Conservation (phyloP, 2,888 invertebrate genomes). For the Hypomecis atomaria region DNA sequence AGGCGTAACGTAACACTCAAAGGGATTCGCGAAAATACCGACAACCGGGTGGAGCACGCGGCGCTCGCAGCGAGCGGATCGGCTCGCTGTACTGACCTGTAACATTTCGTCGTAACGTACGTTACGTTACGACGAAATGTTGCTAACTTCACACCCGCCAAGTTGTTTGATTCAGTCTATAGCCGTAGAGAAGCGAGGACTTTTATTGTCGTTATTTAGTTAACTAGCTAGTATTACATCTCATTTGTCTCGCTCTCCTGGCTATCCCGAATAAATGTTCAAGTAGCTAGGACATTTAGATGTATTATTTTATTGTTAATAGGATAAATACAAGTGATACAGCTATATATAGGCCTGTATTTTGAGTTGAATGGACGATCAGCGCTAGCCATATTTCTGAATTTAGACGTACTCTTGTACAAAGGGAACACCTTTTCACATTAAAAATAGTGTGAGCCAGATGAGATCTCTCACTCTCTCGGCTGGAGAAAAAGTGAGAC, state of each 20-base stretch:
- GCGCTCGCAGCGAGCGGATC: no score
- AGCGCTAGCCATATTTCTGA: not conserved
- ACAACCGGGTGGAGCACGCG: no score
- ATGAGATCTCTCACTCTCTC: no score
- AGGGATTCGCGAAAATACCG: no score
- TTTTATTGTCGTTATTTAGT: slow-evolving; percentile 18
- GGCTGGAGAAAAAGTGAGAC: no score
- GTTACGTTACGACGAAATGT: no score
- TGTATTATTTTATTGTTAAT: slow-evolving; percentile 30
- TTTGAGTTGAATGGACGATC: not conserved
- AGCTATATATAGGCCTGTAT: slow-evolving; percentile 18
- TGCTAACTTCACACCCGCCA: no score
- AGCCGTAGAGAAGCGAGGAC: slow-evolving; percentile 5
- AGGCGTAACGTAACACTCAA: no score
- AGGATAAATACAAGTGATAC: slow-evolving; percentile 37
- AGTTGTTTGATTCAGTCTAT: not conserved
- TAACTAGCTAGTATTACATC: slow-evolving; percentile 20
- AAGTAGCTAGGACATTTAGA: slow-evolving; percentile 31
- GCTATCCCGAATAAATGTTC: not conserved
- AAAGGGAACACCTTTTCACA: no score
- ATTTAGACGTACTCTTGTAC: not conserved
- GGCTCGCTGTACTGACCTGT: no score
- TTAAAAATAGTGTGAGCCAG: no score
- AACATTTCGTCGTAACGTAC: no score
- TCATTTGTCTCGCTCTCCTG: slow-evolving; percentile 10